These are phyloP conservation scores for Drosophila macrothrix DNA, from an alignment of 2,888 invertebrate species.

Conservation along the genomic window DNA sequence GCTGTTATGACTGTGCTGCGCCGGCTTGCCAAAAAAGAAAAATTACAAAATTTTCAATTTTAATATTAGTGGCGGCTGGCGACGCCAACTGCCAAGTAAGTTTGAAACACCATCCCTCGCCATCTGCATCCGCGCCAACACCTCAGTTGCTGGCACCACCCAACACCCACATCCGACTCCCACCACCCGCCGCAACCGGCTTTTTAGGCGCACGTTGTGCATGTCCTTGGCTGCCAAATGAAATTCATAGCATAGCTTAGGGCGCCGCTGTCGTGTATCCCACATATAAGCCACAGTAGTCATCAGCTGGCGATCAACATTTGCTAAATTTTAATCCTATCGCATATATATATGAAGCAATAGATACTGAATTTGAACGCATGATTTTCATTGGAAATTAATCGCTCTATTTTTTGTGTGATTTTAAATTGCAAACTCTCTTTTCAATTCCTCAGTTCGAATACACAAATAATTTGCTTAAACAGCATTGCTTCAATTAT, in stretches of 20 bases:
- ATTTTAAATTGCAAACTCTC: not conserved
- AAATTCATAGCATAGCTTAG: conserved; percentile 77
- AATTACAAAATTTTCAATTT: conserved; percentile 81
- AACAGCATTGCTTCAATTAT: not conserved
- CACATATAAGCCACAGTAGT: conserved; percentile 54
- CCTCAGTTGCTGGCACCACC: conserved; percentile 26
- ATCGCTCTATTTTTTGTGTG: not conserved
- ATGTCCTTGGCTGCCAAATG: conserved; percentile 80
- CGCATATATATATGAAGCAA: not conserved
- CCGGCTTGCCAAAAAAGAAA: conserved; percentile 74
- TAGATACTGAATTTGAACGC: not conserved
- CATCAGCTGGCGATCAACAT: conserved; percentile 28
- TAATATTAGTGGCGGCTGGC: conserved; percentile 78
- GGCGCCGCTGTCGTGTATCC: conserved; percentile 57
- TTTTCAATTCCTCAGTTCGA: not conserved
- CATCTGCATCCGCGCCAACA: conserved; percentile 22
- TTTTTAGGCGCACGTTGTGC: conserved; percentile 78
- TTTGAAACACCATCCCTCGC: not conserved
- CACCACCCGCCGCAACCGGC: conserved; percentile 30
- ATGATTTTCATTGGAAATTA: not conserved
- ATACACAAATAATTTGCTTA: not conserved
- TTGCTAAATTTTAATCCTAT: not conserved
- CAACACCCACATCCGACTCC: not conserved
- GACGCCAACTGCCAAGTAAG: conserved; percentile 70
- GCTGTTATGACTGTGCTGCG: conserved; percentile 78